Evolutionary conservation across 1,140 invertebrate species (phyloP).

Genomic region (Cherax quadricarinatus): DNA sequence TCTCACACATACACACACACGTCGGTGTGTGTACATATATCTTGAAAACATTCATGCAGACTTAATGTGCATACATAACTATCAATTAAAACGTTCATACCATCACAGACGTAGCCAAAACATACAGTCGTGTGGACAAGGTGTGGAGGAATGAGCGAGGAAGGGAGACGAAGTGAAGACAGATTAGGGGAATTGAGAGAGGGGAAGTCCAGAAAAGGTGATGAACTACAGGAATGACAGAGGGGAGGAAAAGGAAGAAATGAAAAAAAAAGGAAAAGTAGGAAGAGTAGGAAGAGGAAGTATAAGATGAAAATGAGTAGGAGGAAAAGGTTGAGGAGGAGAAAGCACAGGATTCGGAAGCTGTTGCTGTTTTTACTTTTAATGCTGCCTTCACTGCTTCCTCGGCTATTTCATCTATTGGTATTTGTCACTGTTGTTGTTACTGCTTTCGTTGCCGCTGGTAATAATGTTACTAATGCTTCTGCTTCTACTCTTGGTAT

Average conservation of each 20-base stretch:
- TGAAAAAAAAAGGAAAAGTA: background rate
- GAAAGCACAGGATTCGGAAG: background rate
- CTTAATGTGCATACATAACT: no score
- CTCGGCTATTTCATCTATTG: background rate
- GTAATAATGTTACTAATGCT: background rate
- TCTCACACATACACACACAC: background rate
- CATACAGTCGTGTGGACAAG: background rate
- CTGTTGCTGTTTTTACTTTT: background rate
- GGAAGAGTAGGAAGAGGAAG: background rate
- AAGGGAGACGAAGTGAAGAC: background rate
- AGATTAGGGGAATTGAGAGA: slow-evolving; percentile 8
- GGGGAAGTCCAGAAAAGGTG: background rate
- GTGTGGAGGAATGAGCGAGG: background rate
- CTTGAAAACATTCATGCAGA: no score
- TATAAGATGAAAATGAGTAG: no score
- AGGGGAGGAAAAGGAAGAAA: background rate
- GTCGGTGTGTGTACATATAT: no score
- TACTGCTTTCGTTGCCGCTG: background rate
- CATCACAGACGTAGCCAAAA: no score
- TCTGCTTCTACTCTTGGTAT: no score
- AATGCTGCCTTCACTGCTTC: background rate
- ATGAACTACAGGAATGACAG: background rate
- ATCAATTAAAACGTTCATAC: background rate
- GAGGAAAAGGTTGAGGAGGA: background rate
- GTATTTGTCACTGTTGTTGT: background rate